A percentile compares a stretch with the other conserved stretches of the same genome.
phyloP scores from a whole-genome alignment of 1,140 invertebrate species.

The Drosophila trapezifrons region DNA sequence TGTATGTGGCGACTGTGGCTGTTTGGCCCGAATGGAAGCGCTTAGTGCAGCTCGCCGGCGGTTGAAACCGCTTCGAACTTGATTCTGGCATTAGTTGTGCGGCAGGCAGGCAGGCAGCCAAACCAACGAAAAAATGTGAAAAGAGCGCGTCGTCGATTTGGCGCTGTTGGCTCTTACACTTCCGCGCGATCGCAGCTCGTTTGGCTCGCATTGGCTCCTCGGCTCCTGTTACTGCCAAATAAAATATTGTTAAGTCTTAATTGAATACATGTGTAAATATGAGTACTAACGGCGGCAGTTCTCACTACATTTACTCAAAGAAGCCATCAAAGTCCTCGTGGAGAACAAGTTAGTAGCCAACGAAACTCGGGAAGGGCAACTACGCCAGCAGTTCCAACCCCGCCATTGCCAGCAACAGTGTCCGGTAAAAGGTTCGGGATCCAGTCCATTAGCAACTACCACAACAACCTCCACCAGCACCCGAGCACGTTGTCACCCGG shows the following conservation, averaged over 20 bases:
- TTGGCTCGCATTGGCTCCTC: neutral
- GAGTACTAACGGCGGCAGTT: constrained; percentile 24
- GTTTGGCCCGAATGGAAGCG: constrained; percentile 61
- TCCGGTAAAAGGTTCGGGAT: constrained; percentile 24
- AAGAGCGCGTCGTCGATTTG: constrained; percentile 1
- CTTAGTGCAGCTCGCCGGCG: constrained; percentile 52
- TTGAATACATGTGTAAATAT: constrained; percentile 12
- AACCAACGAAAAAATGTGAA: constrained; percentile 20
- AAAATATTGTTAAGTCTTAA: neutral
- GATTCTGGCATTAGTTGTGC: constrained; percentile 61
- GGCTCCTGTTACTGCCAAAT: neutral
- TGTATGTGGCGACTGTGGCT: constrained; percentile 24
- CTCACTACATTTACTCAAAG: constrained; percentile 41
- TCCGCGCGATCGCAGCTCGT: constrained; percentile 23
- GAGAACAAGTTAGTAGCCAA: constrained; percentile 61
- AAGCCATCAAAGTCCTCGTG: constrained; percentile 21
- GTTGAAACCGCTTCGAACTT: constrained; percentile 75
- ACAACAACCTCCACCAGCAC: constrained; percentile 3
- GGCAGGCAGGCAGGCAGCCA: constrained; percentile 2
- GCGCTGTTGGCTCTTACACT: constrained; percentile 15
- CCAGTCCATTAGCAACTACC: neutral
- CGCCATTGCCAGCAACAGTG: neutral
- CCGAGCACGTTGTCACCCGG: constrained; percentile 31
- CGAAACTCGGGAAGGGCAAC: neutral
- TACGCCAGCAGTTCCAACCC: neutral